Evolutionary conservation across 2,888 invertebrate genomes (phyloP), one percentile per base, ranked within the genome.

Genomic region (Cataglyphis albicans): DNA sequence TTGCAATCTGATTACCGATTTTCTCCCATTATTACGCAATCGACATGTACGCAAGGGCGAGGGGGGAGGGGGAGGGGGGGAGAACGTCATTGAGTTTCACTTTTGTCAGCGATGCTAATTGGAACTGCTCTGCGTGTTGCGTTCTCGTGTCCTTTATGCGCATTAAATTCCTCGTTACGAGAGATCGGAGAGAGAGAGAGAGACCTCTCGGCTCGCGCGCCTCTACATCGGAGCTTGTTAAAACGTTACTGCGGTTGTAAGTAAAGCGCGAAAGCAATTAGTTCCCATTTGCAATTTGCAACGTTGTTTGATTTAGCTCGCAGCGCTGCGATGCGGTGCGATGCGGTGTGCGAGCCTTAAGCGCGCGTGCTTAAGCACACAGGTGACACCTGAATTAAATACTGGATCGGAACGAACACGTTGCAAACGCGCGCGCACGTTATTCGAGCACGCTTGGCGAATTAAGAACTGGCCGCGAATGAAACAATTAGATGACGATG

Each of bases 241-340:
- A 90, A 90, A 88, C 87, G 90, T 84, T 85, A 85, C 88, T 86
- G 88, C 86, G 87, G 89, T 86, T 86, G 82, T 87, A 86, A 86
- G 89, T 86, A 91, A 90, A 91, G 91, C 87, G 88, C 82, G 87
- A 90, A 90, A 87, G 90, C 90, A 91, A 91, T 90, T 90, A 91
- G 91, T 88, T 90, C 87, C 87, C 89, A 90, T 88, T 90, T 90
- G 87, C 89, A 90, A 91, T 90, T 88, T 88, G 87, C 88, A 88
- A 82, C 81, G 86, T 82, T 89, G 87, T 91, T 90, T 90, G 90
- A 90, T 90, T 89, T 87, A 68, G 73, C 74, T 70, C 29, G 74
- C 48, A 76, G 64, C 70, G 41, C 12, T n/a, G n/a, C 25, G 25
- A 21, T 9, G 12, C 29, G 32, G 9, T 18, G 59, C 63, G 68